Evolutionary conservation across 2,797 vertebrate species (phyloP).

Genomic region (Propithecus perrieri): DNA sequence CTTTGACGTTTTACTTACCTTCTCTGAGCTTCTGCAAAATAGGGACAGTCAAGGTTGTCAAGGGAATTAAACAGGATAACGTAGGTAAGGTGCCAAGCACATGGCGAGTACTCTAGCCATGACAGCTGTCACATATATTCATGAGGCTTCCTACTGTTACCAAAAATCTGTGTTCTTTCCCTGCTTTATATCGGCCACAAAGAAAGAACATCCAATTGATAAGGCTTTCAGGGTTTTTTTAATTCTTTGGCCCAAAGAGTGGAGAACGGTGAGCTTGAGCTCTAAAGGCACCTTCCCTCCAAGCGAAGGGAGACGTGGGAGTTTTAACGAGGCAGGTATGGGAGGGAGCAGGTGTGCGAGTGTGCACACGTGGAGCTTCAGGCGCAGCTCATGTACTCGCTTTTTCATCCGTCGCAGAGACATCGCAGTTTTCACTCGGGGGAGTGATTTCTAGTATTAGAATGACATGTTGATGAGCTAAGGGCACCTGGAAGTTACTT

Average conservation of each 20-base stretch:
- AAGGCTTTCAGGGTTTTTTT: not conserved
- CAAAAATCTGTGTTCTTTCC: not conserved
- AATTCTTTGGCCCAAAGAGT: not conserved
- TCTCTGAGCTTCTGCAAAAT: not conserved
- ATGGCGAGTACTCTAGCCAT: rapidly evolving
- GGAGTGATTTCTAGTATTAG: not conserved
- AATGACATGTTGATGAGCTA: not conserved
- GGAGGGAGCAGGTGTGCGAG: no score
- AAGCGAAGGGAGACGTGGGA: not conserved
- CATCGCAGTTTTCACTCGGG: not conserved
- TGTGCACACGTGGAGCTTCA: not conserved
- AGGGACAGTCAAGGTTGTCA: not conserved
- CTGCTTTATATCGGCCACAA: not conserved
- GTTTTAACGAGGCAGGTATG: not conserved
- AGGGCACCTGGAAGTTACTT: not conserved
- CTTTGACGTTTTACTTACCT: not conserved
- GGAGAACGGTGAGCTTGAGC: not conserved
- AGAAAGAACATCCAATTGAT: not conserved
- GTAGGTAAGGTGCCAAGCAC: not conserved
- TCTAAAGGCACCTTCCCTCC: not conserved
- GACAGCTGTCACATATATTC: not conserved
- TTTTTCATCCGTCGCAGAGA: not conserved
- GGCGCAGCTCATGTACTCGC: not conserved
- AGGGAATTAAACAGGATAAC: not conserved
- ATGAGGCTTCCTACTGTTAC: not conserved